These are phyloP conservation scores for Xestia sexstrigata DNA, from an alignment of 2,888 invertebrate species.

Conservation along the genomic window DNA sequence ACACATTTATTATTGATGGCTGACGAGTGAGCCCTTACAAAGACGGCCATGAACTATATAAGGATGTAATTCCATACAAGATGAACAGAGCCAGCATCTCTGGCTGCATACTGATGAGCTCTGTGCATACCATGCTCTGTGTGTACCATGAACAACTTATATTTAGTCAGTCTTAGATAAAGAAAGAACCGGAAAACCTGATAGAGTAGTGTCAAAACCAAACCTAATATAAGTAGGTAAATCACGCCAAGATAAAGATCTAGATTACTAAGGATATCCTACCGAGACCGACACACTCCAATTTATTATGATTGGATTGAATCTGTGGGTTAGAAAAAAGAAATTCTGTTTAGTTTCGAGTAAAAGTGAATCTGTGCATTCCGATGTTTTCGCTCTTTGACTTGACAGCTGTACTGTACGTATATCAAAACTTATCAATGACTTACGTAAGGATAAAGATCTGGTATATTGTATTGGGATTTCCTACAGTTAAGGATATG, in stretches of 20 bases:
- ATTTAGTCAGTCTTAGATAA: not conserved
- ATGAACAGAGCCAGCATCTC: conserved; percentile 13
- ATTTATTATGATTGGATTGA: conserved; percentile 35
- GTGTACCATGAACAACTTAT: conserved; percentile 9
- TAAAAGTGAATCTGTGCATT: not conserved
- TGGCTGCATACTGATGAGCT: conserved; percentile 41
- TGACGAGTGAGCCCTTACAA: conserved; percentile 8
- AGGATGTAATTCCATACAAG: conserved; percentile 12
- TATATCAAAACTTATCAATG: not conserved
- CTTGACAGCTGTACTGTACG: too few species aligned
- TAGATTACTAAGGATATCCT: conserved; percentile 4
- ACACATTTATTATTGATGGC: conserved; percentile 16
- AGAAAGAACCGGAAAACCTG: conserved; percentile 2
- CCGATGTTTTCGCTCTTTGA: too few species aligned
- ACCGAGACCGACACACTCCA: not conserved
- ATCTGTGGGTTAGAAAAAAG: not conserved
- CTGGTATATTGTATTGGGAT: not conserved
- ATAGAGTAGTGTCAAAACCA: not conserved
- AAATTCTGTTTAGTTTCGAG: not conserved
- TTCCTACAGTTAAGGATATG: not conserved
- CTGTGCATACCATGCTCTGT: too few species aligned
- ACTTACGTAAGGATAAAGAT: conserved; percentile 1
- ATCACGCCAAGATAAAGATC: conserved; percentile 23
- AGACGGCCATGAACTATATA: not conserved
- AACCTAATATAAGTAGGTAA: conserved; percentile 16